Percentiles rank a stretch among this genome's conserved stretches.
Conservation (phyloP, 2,113 vertebrate genomes). For the Dissostichus mawsoni region DNA sequence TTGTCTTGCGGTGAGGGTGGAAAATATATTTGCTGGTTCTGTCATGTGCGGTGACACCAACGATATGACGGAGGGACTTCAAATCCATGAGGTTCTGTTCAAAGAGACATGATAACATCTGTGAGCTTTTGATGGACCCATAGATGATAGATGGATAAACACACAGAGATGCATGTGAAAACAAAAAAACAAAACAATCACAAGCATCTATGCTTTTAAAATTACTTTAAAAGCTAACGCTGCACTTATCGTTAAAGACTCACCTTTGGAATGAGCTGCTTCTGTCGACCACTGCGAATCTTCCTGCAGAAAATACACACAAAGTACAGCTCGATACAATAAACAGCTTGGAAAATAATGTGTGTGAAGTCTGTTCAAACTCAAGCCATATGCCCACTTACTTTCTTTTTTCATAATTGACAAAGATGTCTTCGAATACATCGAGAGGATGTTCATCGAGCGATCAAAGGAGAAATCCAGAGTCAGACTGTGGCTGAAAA, state of each 20-base stretch:
- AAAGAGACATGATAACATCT: neutral
- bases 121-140: constrained; percentile 6
- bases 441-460: constrained; percentile 91
- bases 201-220: neutral
- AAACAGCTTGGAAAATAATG: neutral
- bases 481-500: constrained; percentile 83
- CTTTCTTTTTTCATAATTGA: constrained; percentile 92
- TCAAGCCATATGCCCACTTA: constrained; percentile 75
- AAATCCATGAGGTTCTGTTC: constrained; percentile 92
- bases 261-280: constrained; percentile 98
- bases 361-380: neutral
- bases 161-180: neutral
- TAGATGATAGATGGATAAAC: neutral
- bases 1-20: constrained; percentile 89
- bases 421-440: constrained; percentile 93
- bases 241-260: neutral
- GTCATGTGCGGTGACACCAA: constrained; percentile 89
- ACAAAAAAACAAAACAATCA: no score
- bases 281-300: constrained; percentile 87
- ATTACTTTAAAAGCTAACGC: neutral
- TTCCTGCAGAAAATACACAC: constrained; percentile 84
- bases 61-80: constrained; percentile 90
- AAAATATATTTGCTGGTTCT: constrained; percentile 89
- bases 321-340: constrained; percentile 1
- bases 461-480: constrained; percentile 96